phyloP scores from a whole-genome alignment of 1,140 invertebrate species.

The Mylabris phalerata region DNA sequence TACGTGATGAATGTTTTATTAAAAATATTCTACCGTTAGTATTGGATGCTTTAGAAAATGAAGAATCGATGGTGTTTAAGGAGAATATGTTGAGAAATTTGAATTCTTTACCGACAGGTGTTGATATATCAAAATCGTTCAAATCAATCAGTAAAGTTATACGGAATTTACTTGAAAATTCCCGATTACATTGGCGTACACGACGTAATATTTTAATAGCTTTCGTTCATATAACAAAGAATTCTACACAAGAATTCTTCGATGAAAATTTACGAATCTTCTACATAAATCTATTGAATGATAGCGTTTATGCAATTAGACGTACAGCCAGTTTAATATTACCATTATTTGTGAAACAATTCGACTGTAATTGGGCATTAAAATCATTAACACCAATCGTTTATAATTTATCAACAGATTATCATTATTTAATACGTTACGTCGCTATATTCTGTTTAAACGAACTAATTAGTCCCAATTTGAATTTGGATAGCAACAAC shows the following conservation, averaged over 20 bases:
- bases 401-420: conserved; percentile 24
- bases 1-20: conserved; percentile 26
- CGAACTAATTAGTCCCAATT: conserved; percentile 31
- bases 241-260: conserved; percentile 31
- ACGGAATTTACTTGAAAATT: conserved; percentile 25
- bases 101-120: conserved; percentile 20
- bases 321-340: conserved; percentile 32
- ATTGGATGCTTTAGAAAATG: conserved; percentile 24
- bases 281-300: conserved; percentile 32
- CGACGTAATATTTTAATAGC: conserved; percentile 31
- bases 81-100: conserved; percentile 34
- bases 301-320: conserved; percentile 32
- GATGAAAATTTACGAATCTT: conserved; percentile 30
- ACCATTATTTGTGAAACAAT: conserved; percentile 34
- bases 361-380: conserved; percentile 32
- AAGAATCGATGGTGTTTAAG: conserved; percentile 28
- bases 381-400: conserved; percentile 27
- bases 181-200: conserved; percentile 32
- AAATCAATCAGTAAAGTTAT: conserved; percentile 25
- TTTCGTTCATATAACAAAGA: conserved; percentile 32
- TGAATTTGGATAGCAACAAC: conserved; percentile 9
- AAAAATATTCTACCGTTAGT: conserved; percentile 30
- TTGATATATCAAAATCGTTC: conserved; percentile 23
- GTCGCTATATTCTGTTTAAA: conserved; percentile 33
- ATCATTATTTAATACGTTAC: conserved; percentile 30